Base-by-base conservation (phyloP, 2,113 vertebrate genomes). In the Glareola pratincola region DNA sequence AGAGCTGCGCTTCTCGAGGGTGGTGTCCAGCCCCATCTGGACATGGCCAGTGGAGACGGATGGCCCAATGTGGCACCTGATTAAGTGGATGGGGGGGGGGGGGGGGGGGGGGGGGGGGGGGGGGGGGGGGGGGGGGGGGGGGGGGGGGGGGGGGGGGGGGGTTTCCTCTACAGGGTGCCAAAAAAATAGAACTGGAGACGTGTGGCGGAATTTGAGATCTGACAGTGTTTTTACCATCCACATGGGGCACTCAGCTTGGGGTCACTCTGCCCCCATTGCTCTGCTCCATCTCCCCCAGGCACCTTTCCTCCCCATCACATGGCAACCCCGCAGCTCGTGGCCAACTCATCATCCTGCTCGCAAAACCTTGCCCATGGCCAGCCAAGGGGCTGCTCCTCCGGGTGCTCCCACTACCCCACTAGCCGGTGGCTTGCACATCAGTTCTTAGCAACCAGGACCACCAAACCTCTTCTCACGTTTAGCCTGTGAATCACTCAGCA, bases 401-500 rank as follows among this genome's bases (percentile, higher is more conserved):
- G 12, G 8, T 0, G 3, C 18, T n/a, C 50, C 41, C n/a, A 27
- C 13, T 36, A 54, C 16, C 6, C 2, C 16, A 4, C 10, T 24
- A 54, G 20, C 21, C 0, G 1, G n/a, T 1, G 4, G 14, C 22
- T 72, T 22, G 47, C 9, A 18, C 17, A 4, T 66, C 66, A 75
- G 34, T 39, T 69, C 59, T 73, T 24, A 16, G 10, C 11, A 19
- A 50, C 34, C 50, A 83, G 63, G 32, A 64, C 17, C 39, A 37
- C 36, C 62, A 82, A 21, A 51, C 1, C 2, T 0, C 0, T 34
- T 59, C 0, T 2, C n/a, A n/a, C n/a, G 10, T 54, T 86, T 41
- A 19, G n/a, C 24, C 43, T 51, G 73, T 21, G 56, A 36, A 75
- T 26, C 39, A 34, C 22, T 14, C 43, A 6, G 45, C 56, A 34